Evolutionary conservation across 1,140 invertebrate genomes (phyloP).

Genomic region (Plectrocnemia conspersa): DNA sequence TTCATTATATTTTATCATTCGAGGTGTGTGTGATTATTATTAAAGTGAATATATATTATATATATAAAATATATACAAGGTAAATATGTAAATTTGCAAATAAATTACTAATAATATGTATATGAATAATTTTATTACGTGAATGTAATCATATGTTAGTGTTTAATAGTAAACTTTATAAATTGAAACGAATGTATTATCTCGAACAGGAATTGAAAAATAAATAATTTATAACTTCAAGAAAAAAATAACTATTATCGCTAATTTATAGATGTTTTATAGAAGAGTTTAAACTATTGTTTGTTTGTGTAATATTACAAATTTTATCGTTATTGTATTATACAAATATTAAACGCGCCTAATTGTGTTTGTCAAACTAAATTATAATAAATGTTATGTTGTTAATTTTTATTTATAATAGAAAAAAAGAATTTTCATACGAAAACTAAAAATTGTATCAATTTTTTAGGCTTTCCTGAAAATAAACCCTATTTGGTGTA

Average conservation of each 20-base stretch:
- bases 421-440: too few relatives aligned
- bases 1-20: too few relatives aligned
- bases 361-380: too few relatives aligned
- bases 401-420: too few relatives aligned
- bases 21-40: neutral
- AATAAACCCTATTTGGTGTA: too few relatives aligned
- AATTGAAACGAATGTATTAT: conserved; percentile 32
- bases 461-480: too few relatives aligned
- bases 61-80: conserved; percentile 14
- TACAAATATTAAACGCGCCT: too few relatives aligned
- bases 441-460: too few relatives aligned
- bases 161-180: conserved; percentile 17
- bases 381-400: too few relatives aligned
- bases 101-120: conserved; percentile 13
- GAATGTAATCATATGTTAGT: conserved; percentile 29
- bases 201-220: conserved; percentile 35
- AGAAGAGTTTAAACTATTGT: conserved; percentile 7
- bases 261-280: conserved; percentile 30
- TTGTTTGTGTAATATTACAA: conserved; percentile 5
- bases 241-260: conserved; percentile 21
- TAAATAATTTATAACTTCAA: conserved; percentile 33
- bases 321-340: too few relatives aligned
- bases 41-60: neutral
- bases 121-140: conserved; percentile 24
- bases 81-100: conserved; percentile 27